phyloP scores from a whole-genome alignment of 2,888 invertebrate species.

The Oligia latruncula region DNA sequence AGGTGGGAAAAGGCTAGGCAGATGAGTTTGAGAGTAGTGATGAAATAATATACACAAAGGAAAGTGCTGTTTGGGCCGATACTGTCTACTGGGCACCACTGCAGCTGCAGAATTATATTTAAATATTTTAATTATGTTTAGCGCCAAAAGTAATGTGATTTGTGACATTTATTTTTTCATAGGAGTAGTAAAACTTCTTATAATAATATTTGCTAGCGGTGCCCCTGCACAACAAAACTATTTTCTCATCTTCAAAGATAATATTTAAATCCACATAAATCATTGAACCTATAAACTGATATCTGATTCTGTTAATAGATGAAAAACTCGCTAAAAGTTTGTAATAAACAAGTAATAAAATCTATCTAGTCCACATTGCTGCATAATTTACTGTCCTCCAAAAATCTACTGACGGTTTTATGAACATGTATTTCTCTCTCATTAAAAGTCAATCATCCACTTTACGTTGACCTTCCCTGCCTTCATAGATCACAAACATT shows the following conservation, averaged over 20 bases:
- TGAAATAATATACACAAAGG: no score
- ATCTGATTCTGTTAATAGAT: conserved; percentile 35
- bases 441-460: conserved; percentile 52
- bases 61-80: not conserved
- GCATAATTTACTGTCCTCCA: conserved; percentile 52
- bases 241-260: conserved; percentile 16
- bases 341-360: conserved; percentile 62
- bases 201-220: not conserved
- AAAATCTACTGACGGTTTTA: conserved; percentile 36
- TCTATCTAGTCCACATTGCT: conserved; percentile 28
- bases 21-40: no score
- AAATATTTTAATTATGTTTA: not conserved
- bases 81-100: not conserved
- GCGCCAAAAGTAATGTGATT: not conserved
- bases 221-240: not conserved
- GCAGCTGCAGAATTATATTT: not conserved
- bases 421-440: conserved; percentile 28
- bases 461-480: conserved; percentile 42
- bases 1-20: no score
- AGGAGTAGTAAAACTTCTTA: not conserved
- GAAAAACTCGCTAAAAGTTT: conserved; percentile 42
- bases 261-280: conserved; percentile 21
- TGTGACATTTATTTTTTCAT: not conserved
- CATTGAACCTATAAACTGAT: conserved; percentile 29
- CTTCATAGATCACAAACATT: conserved; percentile 24